phyloP scores from a whole-genome alignment of 2,113 vertebrate genomes.

The Quiscalus mexicanus region DNA sequence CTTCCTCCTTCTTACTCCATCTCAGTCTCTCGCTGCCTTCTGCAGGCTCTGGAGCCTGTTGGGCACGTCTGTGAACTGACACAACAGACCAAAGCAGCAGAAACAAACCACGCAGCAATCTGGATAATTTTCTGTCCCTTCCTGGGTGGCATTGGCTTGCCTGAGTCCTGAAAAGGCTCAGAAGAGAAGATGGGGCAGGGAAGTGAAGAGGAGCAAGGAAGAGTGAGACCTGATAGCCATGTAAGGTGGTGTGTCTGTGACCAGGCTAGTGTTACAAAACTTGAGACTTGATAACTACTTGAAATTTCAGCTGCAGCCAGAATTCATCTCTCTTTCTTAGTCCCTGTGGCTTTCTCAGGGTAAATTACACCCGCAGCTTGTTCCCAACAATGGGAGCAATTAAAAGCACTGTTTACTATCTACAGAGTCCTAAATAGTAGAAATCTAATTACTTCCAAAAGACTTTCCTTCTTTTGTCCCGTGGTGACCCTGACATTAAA shows the following conservation, averaged over 20 bases:
- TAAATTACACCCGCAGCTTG: not conserved
- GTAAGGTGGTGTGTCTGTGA: not conserved
- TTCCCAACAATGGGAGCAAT: slow-evolving; percentile 55
- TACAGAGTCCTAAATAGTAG: slow-evolving; percentile 23
- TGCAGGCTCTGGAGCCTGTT: not conserved
- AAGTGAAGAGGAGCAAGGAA: not conserved
- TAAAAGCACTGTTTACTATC: slow-evolving; percentile 53
- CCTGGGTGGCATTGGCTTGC: not conserved
- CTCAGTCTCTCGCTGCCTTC: accelerated
- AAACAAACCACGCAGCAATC: not conserved
- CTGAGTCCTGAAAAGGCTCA: not conserved
- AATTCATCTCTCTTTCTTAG: not conserved
- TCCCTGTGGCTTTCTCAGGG: not conserved
- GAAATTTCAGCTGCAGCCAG: slow-evolving; percentile 34
- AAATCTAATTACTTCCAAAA: slow-evolving; percentile 67
- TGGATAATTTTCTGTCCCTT: not conserved
- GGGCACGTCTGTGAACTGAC: not conserved
- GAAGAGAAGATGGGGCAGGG: not conserved
- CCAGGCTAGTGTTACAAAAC: not conserved
- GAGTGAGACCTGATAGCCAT: not conserved
- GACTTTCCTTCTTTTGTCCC: slow-evolving; percentile 61
- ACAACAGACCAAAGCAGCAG: not conserved
- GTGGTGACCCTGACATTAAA: slow-evolving; percentile 47
- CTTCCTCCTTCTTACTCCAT: not conserved
- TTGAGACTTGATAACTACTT: not conserved